A percentile compares a stretch with the other conserved stretches of the same genome.
Evolutionary conservation across 2,888 invertebrate genomes (phyloP).

Genomic region (Arrhopalites spinosus): DNA sequence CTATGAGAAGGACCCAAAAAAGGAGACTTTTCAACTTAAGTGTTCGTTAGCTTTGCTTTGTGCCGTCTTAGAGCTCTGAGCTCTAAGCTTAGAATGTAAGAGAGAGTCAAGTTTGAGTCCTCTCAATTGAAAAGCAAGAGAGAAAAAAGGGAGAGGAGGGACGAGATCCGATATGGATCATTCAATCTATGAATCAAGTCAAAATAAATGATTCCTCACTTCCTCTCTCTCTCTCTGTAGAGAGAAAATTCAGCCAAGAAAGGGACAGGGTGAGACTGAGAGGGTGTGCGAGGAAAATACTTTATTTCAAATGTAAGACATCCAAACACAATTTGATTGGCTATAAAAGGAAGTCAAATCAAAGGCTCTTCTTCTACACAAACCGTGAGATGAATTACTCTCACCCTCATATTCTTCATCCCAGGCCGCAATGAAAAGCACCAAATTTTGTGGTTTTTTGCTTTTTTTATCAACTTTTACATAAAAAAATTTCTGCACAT

Average conservation of each 20-base stretch:
- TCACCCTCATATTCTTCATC: conserved; percentile 12
- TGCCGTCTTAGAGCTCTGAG: background rate
- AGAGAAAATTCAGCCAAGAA: too few species aligned
- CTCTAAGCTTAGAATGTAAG: background rate
- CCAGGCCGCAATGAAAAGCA: too few species aligned
- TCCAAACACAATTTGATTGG: conserved; percentile 26
- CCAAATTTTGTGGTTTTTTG: background rate
- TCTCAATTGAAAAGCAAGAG: conserved; percentile 4
- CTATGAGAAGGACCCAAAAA: background rate
- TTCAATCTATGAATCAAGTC: background rate
- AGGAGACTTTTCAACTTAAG: conserved; percentile 14
- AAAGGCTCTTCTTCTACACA: conserved; percentile 11
- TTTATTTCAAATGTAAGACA: conserved; percentile 18
- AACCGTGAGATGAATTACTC: conserved; percentile 34
- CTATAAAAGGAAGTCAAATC: conserved; percentile 32
- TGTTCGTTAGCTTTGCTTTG: conserved; percentile 37
- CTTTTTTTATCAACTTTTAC: too few species aligned
- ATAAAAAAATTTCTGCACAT: too few species aligned
- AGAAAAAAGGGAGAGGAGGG: background rate
- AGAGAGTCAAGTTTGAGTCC: background rate
- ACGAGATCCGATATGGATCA: conserved; percentile 26
- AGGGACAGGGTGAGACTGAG: background rate
- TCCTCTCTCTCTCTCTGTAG: background rate
- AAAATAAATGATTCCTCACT: conserved; percentile 29
- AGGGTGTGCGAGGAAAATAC: background rate